phyloP scores from a whole-genome alignment of 2,888 invertebrate genomes.

The Agrilus biguttatus region DNA sequence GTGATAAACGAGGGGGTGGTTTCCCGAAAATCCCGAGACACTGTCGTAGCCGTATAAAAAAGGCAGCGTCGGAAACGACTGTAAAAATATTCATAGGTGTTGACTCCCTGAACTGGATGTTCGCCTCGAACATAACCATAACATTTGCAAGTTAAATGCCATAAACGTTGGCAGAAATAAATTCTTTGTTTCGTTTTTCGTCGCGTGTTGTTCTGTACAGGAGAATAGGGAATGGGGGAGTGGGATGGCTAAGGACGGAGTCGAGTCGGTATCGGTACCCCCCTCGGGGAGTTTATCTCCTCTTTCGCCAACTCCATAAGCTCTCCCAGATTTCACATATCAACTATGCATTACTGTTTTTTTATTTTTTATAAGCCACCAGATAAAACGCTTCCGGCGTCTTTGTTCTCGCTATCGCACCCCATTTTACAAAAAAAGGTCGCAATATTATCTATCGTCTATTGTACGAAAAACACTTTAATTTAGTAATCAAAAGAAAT shows the following conservation, averaged over 20 bases:
- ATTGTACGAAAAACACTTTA: no score
- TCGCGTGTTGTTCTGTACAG: slow-evolving; percentile 6
- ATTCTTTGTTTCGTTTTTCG: slow-evolving; percentile 29
- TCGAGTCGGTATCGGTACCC: neutral
- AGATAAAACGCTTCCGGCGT: slow-evolving; percentile 1
- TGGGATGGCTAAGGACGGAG: no score
- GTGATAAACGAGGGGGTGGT: neutral
- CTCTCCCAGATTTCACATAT: slow-evolving; percentile 21
- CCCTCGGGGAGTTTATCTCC: slow-evolving; percentile 13
- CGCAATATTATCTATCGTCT: no score
- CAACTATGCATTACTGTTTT: slow-evolving; percentile 19
- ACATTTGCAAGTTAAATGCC: slow-evolving; percentile 38
- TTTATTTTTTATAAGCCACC: slow-evolving; percentile 3
- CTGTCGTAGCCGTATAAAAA: slow-evolving; percentile 13
- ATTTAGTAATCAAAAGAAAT: no score
- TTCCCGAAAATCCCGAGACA: slow-evolving; percentile 9
- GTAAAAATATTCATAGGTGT: slow-evolving; percentile 35
- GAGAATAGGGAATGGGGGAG: neutral
- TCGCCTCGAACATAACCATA: slow-evolving; percentile 31
- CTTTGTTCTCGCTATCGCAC: no score
- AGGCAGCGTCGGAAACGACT: slow-evolving; percentile 17
- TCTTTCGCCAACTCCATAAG: slow-evolving; percentile 13
- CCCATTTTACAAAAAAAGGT: no score
- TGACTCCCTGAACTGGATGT: slow-evolving; percentile 29
- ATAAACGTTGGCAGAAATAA: slow-evolving; percentile 29